Conservation (phyloP, 2,888 invertebrate genomes). For the Oligia strigilis region DNA sequence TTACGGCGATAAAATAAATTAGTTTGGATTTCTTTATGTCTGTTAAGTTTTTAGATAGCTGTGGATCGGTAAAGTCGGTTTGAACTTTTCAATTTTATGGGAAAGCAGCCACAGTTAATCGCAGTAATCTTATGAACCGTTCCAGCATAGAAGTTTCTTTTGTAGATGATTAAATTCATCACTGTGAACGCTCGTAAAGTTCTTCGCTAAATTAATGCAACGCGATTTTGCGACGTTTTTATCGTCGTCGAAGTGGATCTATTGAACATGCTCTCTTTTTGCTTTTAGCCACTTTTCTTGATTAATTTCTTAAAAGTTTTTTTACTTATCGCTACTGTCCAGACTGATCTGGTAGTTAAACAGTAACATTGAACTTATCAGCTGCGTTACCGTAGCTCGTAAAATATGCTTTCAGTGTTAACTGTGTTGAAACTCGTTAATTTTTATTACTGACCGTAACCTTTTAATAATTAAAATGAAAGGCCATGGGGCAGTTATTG, state of each 20-base stretch:
- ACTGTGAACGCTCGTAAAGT: slow-evolving; percentile 53
- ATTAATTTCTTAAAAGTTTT: slow-evolving; percentile 35
- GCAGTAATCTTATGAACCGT: slow-evolving; percentile 48
- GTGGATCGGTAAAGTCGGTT: slow-evolving; percentile 40
- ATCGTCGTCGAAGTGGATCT: slow-evolving; percentile 43
- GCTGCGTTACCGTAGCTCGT: background rate
- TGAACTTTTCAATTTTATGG: slow-evolving; percentile 57
- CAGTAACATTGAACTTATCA: slow-evolving; percentile 13
- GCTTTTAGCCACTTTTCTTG: slow-evolving; percentile 27
- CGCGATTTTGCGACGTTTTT: slow-evolving; percentile 44
- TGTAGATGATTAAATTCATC: slow-evolving; percentile 57
- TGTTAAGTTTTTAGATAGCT: slow-evolving; percentile 50
- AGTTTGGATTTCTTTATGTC: slow-evolving; percentile 54
- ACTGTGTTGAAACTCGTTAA: background rate
- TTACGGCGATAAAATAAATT: slow-evolving; percentile 57
- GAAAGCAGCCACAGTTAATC: slow-evolving; percentile 52
- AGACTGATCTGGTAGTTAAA: slow-evolving; percentile 10
- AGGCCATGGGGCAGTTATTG: background rate
- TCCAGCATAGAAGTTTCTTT: slow-evolving; percentile 48
- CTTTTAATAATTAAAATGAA: background rate
- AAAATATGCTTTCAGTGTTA: slow-evolving; percentile 15
- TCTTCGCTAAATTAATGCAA: slow-evolving; percentile 60
- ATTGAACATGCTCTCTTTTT: slow-evolving; percentile 42
- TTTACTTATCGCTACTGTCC: slow-evolving; percentile 4
- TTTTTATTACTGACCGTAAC: background rate